Conservation (phyloP, 2,797 vertebrate species). For the Sebastes cheni region DNA sequence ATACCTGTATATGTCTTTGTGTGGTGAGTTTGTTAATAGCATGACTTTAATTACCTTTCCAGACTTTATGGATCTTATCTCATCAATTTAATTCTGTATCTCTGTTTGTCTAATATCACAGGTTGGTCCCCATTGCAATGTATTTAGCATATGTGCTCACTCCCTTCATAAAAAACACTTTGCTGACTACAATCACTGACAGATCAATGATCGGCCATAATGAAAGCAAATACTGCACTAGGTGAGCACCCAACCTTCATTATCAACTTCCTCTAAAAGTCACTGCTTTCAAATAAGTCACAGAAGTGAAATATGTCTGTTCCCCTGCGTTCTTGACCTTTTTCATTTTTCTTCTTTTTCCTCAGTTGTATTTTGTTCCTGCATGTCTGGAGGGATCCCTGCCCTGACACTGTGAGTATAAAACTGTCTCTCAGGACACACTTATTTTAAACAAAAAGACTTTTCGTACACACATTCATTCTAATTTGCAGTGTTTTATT, state of each 20-base stretch:
- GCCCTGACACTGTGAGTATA: constrained; percentile 67
- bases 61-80: neutral
- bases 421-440: neutral
- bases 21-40: constrained; percentile 73
- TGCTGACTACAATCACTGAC: neutral
- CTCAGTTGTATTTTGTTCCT: constrained; percentile 85
- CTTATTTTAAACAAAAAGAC: neutral
- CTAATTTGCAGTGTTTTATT: neutral
- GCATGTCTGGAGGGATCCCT: constrained; percentile 65
- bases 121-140: constrained; percentile 66
- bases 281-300: neutral
- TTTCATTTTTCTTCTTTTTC: constrained; percentile 8
- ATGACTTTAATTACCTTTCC: neutral
- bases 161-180: neutral
- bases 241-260: constrained; percentile 46
- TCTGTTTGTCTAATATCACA: constrained; percentile 34
- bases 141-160: constrained; percentile 71
- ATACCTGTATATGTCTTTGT: constrained; percentile 59
- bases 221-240: constrained; percentile 57
- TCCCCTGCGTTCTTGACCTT: neutral
- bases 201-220: accelerated
- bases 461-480: neutral
- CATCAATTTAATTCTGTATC: neutral
- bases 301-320: neutral
- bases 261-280: neutral